phyloP scores from a whole-genome alignment of 2,113 vertebrate genomes.

The Natator depressus region DNA sequence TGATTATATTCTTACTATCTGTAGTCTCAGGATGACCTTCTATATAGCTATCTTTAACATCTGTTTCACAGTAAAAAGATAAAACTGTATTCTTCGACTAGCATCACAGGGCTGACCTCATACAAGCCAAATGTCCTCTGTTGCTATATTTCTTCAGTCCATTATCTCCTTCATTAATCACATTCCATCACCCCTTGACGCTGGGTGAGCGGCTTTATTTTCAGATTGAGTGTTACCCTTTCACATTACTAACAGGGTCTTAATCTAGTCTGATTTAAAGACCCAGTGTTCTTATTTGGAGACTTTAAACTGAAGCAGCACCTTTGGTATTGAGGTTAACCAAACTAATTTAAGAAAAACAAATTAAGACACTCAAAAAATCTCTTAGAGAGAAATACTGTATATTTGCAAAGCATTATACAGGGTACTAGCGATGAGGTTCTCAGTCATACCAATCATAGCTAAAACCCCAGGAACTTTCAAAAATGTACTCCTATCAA shows the following conservation, averaged over 20 bases:
- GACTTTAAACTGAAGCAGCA: neutral
- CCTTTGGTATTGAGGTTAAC: neutral
- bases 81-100: neutral
- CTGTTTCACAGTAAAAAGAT: neutral
- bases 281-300: neutral
- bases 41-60: accelerated
- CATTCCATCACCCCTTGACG: neutral
- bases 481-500: neutral
- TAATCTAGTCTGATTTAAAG: neutral
- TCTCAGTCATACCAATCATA: neutral
- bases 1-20: neutral
- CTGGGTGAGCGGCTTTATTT: neutral
- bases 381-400: accelerated
- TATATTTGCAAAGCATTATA: accelerated
- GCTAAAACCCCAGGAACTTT: neutral
- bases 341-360: accelerated
- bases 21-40: neutral
- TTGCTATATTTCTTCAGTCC: neutral
- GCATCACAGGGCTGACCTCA: neutral
- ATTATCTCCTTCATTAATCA: slow-evolving; percentile 10
- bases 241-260: neutral
- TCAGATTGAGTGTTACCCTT: neutral
- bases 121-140: neutral
- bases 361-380: neutral
- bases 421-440: neutral